phyloP scores from a whole-genome alignment of 2,888 invertebrate species.

The Escarpia spicata region DNA sequence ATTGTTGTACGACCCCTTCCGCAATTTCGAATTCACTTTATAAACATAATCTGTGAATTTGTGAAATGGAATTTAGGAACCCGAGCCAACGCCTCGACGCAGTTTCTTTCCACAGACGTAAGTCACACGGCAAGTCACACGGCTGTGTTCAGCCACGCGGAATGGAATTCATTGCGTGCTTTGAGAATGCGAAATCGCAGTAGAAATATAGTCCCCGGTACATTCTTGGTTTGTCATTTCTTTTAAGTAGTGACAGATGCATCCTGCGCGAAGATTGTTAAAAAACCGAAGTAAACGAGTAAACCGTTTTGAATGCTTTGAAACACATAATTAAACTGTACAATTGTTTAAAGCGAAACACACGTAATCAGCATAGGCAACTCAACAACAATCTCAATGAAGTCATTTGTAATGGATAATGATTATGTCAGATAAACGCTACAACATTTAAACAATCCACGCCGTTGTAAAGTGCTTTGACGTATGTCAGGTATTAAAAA shows the following conservation, averaged over 20 bases:
- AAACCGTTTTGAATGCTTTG: not conserved
- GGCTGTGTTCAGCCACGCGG: not conserved
- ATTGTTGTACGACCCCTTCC: not conserved
- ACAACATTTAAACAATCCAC: no score
- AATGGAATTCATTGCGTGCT: not conserved
- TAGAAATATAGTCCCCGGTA: not conserved
- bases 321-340: no score
- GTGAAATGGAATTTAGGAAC: constrained; percentile 6
- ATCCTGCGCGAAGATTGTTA: not conserved
- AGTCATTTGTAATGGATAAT: no score
- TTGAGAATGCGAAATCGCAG: not conserved
- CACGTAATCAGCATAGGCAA: no score
- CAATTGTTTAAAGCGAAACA: no score
- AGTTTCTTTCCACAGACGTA: not conserved
- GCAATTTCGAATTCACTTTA: not conserved
- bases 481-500: no score
- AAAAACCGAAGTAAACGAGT: not conserved
- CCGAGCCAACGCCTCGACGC: not conserved
- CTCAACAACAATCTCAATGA: no score
- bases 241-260: no score
- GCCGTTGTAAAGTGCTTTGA: no score
- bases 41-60: not conserved
- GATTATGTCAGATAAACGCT: no score
- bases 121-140: not conserved
- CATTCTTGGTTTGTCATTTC: not conserved